These are phyloP conservation scores for Drosophila rufa DNA, from an alignment of 1,140 invertebrate species.

Conservation along the genomic window DNA sequence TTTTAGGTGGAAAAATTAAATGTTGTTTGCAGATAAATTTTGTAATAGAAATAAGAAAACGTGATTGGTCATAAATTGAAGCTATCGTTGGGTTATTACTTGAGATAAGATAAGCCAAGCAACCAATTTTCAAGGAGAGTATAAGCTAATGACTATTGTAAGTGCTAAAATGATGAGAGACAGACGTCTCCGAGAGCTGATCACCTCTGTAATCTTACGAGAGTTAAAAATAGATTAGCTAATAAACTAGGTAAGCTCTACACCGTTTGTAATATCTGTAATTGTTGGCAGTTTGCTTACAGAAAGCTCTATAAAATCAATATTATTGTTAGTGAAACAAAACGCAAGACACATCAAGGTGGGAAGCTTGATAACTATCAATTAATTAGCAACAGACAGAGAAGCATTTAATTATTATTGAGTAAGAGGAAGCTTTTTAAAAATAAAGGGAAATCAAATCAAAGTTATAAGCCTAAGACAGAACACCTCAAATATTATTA, in stretches of 20 bases:
- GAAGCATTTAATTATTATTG: too few relatives aligned
- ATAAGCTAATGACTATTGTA: neutral
- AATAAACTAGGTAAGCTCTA: neutral
- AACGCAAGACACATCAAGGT: neutral
- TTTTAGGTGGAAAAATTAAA: neutral
- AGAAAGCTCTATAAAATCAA: neutral
- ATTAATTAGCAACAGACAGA: neutral
- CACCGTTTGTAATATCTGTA: neutral
- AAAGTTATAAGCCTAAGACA: too few relatives aligned
- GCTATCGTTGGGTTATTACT: neutral
- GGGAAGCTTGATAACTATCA: neutral
- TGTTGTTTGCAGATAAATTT: neutral
- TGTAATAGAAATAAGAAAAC: neutral
- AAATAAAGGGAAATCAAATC: too few relatives aligned
- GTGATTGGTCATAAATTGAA: neutral
- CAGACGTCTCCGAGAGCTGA: too few relatives aligned
- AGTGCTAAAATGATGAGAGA: too few relatives aligned
- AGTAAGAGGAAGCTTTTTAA: too few relatives aligned
- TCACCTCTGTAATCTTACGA: neutral
- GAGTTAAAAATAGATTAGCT: slow-evolving; percentile 2
- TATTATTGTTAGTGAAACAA: neutral
- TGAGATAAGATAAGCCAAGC: neutral
- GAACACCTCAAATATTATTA: too few relatives aligned
- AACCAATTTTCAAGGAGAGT: neutral
- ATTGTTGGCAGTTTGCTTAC: neutral